Evolutionary conservation across 2,888 invertebrate genomes (phyloP), one percentile per base, ranked within the genome.

Genomic region (Drosophila heteroneura): DNA sequence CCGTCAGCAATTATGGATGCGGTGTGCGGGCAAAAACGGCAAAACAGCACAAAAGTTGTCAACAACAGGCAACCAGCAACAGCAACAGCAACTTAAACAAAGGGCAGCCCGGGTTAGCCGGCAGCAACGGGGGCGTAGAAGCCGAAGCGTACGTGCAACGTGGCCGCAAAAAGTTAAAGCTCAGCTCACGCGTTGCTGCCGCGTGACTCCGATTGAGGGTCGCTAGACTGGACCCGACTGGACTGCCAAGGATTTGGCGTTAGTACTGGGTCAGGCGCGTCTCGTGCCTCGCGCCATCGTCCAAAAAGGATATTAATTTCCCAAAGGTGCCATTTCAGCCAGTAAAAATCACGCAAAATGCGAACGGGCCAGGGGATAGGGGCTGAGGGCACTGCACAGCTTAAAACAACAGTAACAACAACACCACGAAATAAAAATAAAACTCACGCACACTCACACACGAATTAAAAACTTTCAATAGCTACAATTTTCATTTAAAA

Each of bases 301-400:
- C 79, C 81, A 81, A 86, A 87, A 92, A 92, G 86, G 89, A 89
- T 92, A 92, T 92, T 92, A 92, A 92, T 92, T 92, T 92, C 92
- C 92, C 92, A 90, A 91, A 92, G 90, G 92, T 89, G 85, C 82
- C 85, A 80, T 89, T 91, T 83, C 83, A 83, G 78, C 79, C 64
- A 77, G 87, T 85, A 76, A 86, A 85, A 86, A 86, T 86, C 91
- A 90, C 85, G 85, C 90, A 90, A 83, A 85, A 83, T 75, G 62
- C 71, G 66, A 69, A 62, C 70, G 66, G 80, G 74, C 33, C 28
- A 19, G 16, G 14, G 54, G 47, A 53, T 5, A 6, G 30, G 54
- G 19, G 12, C 30, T 7, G 9, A n/a, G 9, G 35, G 51, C 33
- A n/a, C 33, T 41, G 59, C 54, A 66, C 59, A 71, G 49, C 73